These are phyloP conservation scores for Apolygus lucorum DNA, from an alignment of 1,140 invertebrate species.

Conservation along the genomic window DNA sequence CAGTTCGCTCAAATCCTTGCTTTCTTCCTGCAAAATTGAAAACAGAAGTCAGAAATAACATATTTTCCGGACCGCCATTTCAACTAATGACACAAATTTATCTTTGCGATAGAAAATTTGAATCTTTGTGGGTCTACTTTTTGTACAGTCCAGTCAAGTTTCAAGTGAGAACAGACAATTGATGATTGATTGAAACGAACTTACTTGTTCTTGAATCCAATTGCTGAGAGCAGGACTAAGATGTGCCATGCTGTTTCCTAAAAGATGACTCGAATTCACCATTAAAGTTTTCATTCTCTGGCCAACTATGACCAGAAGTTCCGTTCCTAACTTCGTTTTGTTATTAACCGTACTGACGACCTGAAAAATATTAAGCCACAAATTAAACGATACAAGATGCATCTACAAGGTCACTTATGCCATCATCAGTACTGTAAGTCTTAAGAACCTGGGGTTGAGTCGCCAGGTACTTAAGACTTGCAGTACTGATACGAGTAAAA, in stretches of 20 bases:
- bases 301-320: slow-evolving; percentile 61
- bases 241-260: slow-evolving; percentile 53
- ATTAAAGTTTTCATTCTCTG: slow-evolving; percentile 57
- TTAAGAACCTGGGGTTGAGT: too few species aligned
- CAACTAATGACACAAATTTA: too few species aligned
- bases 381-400: slow-evolving; percentile 51
- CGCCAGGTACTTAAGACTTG: too few species aligned
- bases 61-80: not conserved
- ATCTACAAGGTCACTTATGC: too few species aligned
- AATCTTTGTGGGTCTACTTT: too few species aligned
- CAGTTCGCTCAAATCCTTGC: slow-evolving; percentile 22
- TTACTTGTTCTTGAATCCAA: slow-evolving; percentile 62
- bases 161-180: not conserved
- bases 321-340: slow-evolving; percentile 50
- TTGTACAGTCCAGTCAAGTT: not conserved
- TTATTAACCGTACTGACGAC: slow-evolving; percentile 56
- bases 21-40: slow-evolving; percentile 32
- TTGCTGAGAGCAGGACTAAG: slow-evolving; percentile 56
- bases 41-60: slow-evolving; percentile 15
- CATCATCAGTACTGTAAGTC: too few species aligned
- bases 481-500: too few species aligned
- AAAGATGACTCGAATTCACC: slow-evolving; percentile 44
- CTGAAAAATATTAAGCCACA: too few species aligned
- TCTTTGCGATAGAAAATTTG: too few species aligned
- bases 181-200: slow-evolving; percentile 32